Evolutionary conservation across 2,113 vertebrate species (phyloP).

Genomic region (Anser brachyrhynchus): DNA sequence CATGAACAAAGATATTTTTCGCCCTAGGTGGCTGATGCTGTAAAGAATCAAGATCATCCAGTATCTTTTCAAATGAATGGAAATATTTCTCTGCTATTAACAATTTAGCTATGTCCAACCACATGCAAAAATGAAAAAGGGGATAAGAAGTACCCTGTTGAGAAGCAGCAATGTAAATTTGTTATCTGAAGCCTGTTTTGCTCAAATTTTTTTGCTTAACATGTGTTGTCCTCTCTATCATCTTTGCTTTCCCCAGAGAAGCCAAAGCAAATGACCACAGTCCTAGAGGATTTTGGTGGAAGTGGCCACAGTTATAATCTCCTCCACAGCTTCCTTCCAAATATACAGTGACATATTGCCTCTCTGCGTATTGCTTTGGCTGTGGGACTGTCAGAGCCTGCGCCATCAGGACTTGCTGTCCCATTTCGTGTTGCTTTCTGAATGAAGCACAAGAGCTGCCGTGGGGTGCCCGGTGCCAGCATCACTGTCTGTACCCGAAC

Average conservation of each 20-base stretch:
- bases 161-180: background rate
- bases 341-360: background rate
- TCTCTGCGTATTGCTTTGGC: background rate
- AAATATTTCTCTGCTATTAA: background rate
- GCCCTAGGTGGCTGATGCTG: background rate
- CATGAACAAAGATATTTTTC: background rate
- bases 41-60: background rate
- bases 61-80: background rate
- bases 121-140: background rate
- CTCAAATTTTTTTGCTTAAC: background rate
- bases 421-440: background rate
- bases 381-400: background rate
- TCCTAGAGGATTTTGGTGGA: background rate
- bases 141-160: background rate
- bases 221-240: background rate
- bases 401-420: too few relatives aligned
- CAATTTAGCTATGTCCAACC: background rate
- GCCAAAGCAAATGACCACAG: background rate
- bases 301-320: background rate
- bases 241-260: background rate
- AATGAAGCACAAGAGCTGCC: background rate
- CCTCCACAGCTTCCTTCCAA: background rate
- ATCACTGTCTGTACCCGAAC: rapidly evolving
- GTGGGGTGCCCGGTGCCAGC: background rate
- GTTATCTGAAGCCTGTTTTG: background rate